Conservation (phyloP, 2,113 vertebrate species). For the Balaenoptera acutorostrata region DNA sequence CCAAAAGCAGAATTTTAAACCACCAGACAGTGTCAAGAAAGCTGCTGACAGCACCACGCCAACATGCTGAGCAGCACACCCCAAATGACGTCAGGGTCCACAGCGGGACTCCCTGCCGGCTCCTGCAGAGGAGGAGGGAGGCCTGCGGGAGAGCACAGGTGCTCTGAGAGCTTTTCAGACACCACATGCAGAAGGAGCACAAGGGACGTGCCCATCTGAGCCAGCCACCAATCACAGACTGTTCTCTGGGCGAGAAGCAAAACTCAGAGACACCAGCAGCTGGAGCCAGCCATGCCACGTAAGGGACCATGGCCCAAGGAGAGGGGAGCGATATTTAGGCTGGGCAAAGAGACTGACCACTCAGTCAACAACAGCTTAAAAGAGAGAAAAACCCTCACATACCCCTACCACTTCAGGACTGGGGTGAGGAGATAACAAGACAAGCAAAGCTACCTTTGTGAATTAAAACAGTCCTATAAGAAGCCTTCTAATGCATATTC, state of each 20-base stretch:
- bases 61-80: no score
- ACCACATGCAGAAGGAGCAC: background rate
- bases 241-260: background rate
- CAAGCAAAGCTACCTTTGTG: background rate
- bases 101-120: accelerated
- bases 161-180: background rate
- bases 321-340: accelerated
- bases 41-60: background rate
- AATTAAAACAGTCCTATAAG: background rate
- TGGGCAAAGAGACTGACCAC: background rate
- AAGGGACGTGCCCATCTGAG: accelerated
- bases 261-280: background rate
- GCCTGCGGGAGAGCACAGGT: background rate
- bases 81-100: background rate
- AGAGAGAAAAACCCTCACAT: background rate
- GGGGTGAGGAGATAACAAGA: background rate
- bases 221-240: background rate
- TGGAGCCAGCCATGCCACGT: accelerated
- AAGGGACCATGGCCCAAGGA: background rate
- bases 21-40: background rate
- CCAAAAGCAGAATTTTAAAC: background rate
- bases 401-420: no score
- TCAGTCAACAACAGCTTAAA: background rate
- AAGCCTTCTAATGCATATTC: background rate
- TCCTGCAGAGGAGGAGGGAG: background rate